Evolutionary conservation across 2,797 vertebrate genomes (phyloP).

Genomic region (Girardinus metallicus): DNA sequence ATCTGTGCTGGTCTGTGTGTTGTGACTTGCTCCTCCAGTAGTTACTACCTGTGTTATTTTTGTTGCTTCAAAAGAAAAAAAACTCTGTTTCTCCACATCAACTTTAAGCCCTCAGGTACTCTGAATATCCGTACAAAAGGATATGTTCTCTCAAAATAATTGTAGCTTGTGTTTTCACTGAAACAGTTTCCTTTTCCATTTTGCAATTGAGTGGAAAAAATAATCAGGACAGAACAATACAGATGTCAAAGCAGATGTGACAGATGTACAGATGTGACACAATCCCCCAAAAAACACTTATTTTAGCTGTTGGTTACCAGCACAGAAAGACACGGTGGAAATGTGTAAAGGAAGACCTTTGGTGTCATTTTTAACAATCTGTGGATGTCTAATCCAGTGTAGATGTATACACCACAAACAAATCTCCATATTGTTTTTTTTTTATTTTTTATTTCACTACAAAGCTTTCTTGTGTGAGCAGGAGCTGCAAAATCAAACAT

Average conservation of each 20-base stretch:
- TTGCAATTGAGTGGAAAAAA: not conserved
- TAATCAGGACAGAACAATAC: not conserved
- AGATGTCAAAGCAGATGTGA: not conserved
- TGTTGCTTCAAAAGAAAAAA: not conserved
- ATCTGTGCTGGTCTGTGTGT: not conserved
- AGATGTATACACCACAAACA: not conserved
- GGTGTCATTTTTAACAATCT: not conserved
- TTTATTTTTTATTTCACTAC: constrained; percentile 21
- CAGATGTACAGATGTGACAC: not conserved
- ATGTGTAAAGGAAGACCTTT: not conserved
- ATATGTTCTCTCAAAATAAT: not conserved
- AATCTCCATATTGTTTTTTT: not conserved
- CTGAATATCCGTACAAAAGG: not conserved
- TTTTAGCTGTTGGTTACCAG: not conserved
- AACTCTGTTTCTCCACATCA: not conserved
- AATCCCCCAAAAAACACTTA: not conserved
- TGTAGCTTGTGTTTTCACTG: not conserved
- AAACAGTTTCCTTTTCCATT: not conserved
- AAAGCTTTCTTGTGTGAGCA: not conserved
- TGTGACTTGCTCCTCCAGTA: not conserved
- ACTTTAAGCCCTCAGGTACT: not conserved
- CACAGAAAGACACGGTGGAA: not conserved
- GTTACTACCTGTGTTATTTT: not conserved
- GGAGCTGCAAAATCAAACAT: too few species aligned
- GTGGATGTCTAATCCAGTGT: not conserved